A percentile compares a stretch with the other conserved stretches of the same genome.
Conservation (phyloP, 1,140 invertebrate genomes). For the Drosophila quadrilineata region DNA sequence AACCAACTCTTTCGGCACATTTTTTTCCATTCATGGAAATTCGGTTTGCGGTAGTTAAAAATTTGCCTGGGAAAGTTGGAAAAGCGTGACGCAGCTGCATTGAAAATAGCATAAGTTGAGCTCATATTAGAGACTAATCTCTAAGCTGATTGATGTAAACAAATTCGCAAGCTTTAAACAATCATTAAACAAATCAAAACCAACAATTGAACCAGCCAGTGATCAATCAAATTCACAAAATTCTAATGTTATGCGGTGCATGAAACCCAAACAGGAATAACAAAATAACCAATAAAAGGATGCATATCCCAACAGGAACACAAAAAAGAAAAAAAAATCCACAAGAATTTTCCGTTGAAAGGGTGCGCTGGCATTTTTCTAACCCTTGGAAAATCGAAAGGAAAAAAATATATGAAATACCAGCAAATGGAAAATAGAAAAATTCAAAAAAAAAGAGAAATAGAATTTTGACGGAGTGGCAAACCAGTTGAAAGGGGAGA, state of each 20-base stretch:
- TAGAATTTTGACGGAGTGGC: conserved; percentile 25
- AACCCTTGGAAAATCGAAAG: conserved; percentile 62
- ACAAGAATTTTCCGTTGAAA: conserved; percentile 60
- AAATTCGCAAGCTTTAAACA: conserved; percentile 20
- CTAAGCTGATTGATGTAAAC: neutral
- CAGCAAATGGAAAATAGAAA: conserved; percentile 40
- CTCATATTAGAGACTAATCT: neutral
- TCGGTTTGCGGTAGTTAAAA: conserved; percentile 4
- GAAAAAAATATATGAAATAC: conserved; percentile 68
- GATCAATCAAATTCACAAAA: conserved; percentile 77
- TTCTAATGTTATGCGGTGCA: conserved; percentile 78
- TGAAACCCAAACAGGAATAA: conserved; percentile 60
- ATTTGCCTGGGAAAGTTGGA: conserved; percentile 65
- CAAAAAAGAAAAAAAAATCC: conserved; percentile 52
- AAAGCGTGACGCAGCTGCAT: conserved; percentile 49
- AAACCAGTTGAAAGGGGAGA: too few relatives aligned
- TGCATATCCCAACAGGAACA: conserved; percentile 54
- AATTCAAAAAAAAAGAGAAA: conserved; percentile 20
- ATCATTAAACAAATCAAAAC: conserved; percentile 27
- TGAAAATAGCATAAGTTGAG: neutral
- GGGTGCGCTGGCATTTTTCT: conserved; percentile 64
- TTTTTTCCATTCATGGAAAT: conserved; percentile 7
- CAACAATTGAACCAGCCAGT: conserved; percentile 16
- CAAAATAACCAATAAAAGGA: conserved; percentile 22
- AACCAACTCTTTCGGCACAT: conserved; percentile 2